These are phyloP conservation scores for Amia ocellicauda DNA, from an alignment of 2,113 vertebrate species.

Conservation along the genomic window DNA sequence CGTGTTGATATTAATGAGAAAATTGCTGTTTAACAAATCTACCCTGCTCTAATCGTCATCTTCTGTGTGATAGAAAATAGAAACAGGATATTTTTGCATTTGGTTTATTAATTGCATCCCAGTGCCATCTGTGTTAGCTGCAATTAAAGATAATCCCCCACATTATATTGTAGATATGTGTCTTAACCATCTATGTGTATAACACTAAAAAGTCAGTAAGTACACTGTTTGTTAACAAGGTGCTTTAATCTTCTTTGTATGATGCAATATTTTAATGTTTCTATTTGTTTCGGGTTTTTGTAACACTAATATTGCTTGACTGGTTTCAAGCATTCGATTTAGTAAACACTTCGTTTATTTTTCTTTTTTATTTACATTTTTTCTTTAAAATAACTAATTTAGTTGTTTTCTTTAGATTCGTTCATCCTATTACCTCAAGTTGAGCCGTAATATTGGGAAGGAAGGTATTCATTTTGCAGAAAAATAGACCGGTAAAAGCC, in stretches of 20 bases:
- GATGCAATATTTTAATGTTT: no score
- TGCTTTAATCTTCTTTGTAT: slow-evolving; percentile 32
- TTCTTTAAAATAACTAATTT: slow-evolving; percentile 37
- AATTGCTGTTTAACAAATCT: no score
- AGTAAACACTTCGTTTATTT: slow-evolving; percentile 44
- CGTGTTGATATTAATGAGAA: no score
- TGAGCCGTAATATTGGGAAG: slow-evolving; percentile 10
- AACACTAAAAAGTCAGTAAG: background rate
- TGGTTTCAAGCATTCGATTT: slow-evolving; percentile 67
- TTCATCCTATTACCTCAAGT: slow-evolving; percentile 22
- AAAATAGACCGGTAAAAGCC: background rate
- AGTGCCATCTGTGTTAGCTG: background rate
- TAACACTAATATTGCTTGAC: slow-evolving; percentile 54
- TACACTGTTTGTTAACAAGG: slow-evolving; percentile 24
- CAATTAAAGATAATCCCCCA: background rate
- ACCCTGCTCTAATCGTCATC: no score
- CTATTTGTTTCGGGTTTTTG: slow-evolving; percentile 54
- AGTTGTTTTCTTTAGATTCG: slow-evolving; percentile 35
- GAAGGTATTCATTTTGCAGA: background rate
- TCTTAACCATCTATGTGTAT: background rate
- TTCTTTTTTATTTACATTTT: slow-evolving; percentile 49
- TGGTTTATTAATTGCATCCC: no score
- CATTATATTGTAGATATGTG: background rate
- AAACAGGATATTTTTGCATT: no score
- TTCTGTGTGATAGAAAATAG: no score